These are phyloP conservation scores for Centropus bengalensis DNA, from an alignment of 2,113 vertebrate genomes.

Conservation along the genomic window DNA sequence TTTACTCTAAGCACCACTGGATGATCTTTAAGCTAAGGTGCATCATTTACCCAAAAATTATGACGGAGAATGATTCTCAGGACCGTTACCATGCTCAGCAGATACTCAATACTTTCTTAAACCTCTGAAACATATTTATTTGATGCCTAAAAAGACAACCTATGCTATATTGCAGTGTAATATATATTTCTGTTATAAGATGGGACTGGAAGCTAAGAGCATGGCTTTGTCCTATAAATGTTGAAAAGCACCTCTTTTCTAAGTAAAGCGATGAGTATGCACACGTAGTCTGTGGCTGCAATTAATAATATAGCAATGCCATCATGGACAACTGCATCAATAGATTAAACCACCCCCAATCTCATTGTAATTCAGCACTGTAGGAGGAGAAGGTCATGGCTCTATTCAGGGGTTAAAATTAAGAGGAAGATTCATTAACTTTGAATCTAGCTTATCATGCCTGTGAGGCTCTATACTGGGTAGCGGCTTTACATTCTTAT, in stretches of 20 bases:
- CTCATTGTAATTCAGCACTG: slow-evolving; percentile 15
- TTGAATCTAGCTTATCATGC: neutral
- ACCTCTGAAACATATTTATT: neutral
- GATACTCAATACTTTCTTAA: neutral
- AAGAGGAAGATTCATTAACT: slow-evolving; percentile 40
- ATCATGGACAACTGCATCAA: slow-evolving; percentile 6
- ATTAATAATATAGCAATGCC: neutral
- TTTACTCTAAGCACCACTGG: neutral
- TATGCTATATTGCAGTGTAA: neutral
- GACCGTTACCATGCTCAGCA: neutral
- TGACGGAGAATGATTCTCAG: neutral
- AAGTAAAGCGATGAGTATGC: neutral
- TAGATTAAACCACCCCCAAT: slow-evolving; percentile 9
- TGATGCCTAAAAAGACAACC: neutral
- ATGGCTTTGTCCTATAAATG: neutral
- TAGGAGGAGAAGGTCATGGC: slow-evolving; percentile 33
- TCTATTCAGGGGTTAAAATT: slow-evolving; percentile 38
- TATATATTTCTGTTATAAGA: neutral
- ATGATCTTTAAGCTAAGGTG: neutral
- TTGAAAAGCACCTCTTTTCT: neutral
- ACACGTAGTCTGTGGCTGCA: neutral
- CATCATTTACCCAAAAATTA: neutral
- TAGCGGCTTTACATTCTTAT: slow-evolving; percentile 26
- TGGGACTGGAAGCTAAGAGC: neutral
- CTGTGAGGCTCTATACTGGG: neutral